phyloP scores from a whole-genome alignment of 2,797 vertebrate genomes.

The Thamnophis elegans region DNA sequence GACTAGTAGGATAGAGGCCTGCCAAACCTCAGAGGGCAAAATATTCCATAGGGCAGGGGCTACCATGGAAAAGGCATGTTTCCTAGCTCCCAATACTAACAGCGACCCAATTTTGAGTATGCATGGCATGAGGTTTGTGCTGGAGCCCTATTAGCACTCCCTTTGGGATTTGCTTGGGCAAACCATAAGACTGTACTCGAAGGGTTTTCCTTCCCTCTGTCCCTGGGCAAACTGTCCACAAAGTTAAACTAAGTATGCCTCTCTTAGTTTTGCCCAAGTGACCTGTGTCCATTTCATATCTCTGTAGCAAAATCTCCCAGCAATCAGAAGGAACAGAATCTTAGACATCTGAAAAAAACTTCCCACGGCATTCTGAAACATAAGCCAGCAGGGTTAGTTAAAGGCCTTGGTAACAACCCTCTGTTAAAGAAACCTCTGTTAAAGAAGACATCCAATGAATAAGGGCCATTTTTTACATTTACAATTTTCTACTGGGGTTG shows the following conservation, averaged over 20 bases:
- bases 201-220: not conserved
- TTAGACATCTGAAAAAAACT: not conserved
- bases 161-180: not conserved
- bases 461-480: not conserved
- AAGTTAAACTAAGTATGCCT: not conserved
- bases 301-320: not conserved
- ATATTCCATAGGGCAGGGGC: not conserved
- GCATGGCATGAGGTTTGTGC: not conserved
- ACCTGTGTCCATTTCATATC: not conserved
- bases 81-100: not conserved
- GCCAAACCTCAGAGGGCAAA: not conserved
- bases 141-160: not conserved
- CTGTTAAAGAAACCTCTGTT: not conserved
- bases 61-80: not conserved
- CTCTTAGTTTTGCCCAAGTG: not conserved
- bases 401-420: not conserved
- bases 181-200: not conserved
- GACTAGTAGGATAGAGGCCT: not conserved
- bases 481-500: not conserved
- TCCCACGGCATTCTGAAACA: not conserved
- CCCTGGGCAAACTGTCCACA: not conserved
- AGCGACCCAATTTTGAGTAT: not conserved
- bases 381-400: not conserved
- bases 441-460: not conserved
- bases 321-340: not conserved